Evolutionary conservation across 2,888 invertebrate genomes (phyloP).

Genomic region (Melieria crassipennis): DNA sequence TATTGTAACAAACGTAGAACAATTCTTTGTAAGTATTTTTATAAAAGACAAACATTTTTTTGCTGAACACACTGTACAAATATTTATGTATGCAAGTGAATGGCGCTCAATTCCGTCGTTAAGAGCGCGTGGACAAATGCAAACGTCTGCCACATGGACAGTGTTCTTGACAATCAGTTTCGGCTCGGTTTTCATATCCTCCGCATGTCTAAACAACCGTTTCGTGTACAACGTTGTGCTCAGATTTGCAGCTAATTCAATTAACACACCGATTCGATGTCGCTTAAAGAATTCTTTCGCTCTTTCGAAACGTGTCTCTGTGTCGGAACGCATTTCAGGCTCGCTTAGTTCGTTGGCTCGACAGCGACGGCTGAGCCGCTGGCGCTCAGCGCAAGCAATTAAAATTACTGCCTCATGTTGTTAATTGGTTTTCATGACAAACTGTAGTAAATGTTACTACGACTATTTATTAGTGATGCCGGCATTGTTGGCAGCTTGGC

Average conservation of each 20-base stretch:
- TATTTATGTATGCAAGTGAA: no score
- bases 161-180: neutral
- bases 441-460: neutral
- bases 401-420: constrained; percentile 20
- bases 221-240: neutral
- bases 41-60: no score
- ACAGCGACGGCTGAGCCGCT: neutral
- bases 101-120: no score
- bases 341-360: neutral
- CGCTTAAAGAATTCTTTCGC: no score
- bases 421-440: constrained; percentile 22
- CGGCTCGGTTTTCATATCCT: neutral
- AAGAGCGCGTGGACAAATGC: no score
- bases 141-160: neutral
- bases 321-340: no score
- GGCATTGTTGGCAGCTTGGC: no score
- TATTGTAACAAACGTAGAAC: no score
- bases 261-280: constrained; percentile 9
- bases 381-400: constrained; percentile 12
- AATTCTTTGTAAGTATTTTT: no score
- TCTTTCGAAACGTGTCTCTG: neutral
- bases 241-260: constrained; percentile 17
- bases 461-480: neutral
- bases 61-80: no score
- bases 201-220: no score